phyloP scores from a whole-genome alignment of 2,888 invertebrate species.

The Drosophila mettleri region DNA sequence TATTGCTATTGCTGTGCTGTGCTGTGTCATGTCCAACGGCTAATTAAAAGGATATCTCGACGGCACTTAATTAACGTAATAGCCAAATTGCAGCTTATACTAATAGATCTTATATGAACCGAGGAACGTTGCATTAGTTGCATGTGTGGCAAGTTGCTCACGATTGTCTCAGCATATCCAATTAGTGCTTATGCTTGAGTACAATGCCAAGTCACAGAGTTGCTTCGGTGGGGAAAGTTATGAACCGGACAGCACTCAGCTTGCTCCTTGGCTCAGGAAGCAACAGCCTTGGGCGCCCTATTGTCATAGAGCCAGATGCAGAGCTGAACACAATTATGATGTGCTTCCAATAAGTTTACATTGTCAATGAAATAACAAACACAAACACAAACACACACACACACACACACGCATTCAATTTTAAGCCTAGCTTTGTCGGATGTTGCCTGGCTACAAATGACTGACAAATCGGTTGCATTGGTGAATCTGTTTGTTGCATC shows the following conservation, averaged over 20 bases:
- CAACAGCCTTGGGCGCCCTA: slow-evolving; percentile 12
- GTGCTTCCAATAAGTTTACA: slow-evolving; percentile 63
- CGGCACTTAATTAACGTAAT: slow-evolving; percentile 21
- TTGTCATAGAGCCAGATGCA: slow-evolving; percentile 10
- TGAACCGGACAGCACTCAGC: slow-evolving; percentile 11
- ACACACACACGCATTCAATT: slow-evolving; percentile 14
- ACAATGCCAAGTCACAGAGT: slow-evolving; percentile 52
- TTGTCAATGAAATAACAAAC: slow-evolving; percentile 13
- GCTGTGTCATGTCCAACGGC: slow-evolving; percentile 12
- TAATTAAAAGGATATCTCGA: slow-evolving; percentile 29
- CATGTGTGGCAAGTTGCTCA: background rate
- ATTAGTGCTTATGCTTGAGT: slow-evolving; percentile 58
- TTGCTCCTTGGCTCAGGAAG: slow-evolving; percentile 8
- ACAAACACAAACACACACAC: slow-evolving; percentile 9
- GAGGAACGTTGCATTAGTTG: too few relatives aligned
- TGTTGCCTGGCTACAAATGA: slow-evolving; percentile 56
- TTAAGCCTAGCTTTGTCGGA: slow-evolving; percentile 27
- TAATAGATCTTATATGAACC: background rate
- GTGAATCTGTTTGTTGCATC: slow-evolving; percentile 49
- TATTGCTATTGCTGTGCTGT: too few relatives aligned
- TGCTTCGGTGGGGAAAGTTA: slow-evolving; percentile 25
- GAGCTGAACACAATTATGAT: slow-evolving; percentile 54
- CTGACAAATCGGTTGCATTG: slow-evolving; percentile 75
- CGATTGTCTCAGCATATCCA: slow-evolving; percentile 20
- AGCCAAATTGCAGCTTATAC: slow-evolving; percentile 2